phyloP scores from a whole-genome alignment of 2,113 vertebrate genomes.

The Pyxicephalus adspersus region DNA sequence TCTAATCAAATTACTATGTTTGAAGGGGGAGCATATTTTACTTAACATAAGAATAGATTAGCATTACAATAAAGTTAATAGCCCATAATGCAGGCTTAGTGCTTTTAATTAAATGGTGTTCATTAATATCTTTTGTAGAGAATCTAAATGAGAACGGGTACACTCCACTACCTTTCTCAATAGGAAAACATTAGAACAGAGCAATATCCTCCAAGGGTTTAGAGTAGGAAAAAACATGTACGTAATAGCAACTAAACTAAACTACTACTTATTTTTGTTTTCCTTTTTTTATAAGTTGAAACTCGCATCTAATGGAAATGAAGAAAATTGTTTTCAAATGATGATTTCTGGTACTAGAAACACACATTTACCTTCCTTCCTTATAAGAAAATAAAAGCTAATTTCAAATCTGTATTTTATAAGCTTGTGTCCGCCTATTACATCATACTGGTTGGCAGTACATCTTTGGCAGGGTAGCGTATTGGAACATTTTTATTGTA shows the following conservation, averaged over 20 bases:
- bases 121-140: slow-evolving; percentile 52
- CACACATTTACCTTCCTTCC: too few relatives aligned
- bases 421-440: too few relatives aligned
- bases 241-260: fast-evolving
- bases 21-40: slow-evolving; percentile 51
- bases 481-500: too few relatives aligned
- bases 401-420: too few relatives aligned
- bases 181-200: slow-evolving; percentile 58
- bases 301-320: too few relatives aligned
- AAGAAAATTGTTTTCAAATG: too few relatives aligned
- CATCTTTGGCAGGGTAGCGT: too few relatives aligned
- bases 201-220: slow-evolving; percentile 55
- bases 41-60: slow-evolving; percentile 52
- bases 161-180: slow-evolving; percentile 41
- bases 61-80: slow-evolving; percentile 57
- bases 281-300: neutral
- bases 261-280: neutral
- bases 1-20: slow-evolving; percentile 46
- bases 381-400: too few relatives aligned
- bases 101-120: slow-evolving; percentile 59
- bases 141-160: slow-evolving; percentile 52
- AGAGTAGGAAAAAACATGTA: slow-evolving; percentile 30
- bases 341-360: too few relatives aligned
- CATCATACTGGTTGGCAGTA: too few relatives aligned
- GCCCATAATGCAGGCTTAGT: slow-evolving; percentile 7